These are phyloP conservation scores for Muricea muricata DNA, from an alignment of 92 coral and sea anemone species.

Conservation along the genomic window DNA sequence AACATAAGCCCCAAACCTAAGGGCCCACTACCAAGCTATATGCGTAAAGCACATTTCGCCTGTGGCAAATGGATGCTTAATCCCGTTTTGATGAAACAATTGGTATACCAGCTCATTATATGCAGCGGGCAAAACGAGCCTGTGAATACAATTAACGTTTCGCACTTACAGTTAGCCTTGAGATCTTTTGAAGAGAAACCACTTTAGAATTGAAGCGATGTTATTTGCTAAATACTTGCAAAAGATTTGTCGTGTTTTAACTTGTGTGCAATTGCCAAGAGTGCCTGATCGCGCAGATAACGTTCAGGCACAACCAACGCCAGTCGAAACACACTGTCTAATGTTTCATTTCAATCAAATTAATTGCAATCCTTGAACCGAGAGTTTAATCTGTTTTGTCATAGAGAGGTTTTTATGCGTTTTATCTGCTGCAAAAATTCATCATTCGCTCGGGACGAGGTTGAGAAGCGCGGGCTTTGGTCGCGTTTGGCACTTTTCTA, in stretches of 20 bases:
- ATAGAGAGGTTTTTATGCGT: neutral
- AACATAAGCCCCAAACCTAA: neutral
- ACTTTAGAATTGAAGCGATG: neutral
- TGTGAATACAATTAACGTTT: neutral
- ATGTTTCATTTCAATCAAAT: constrained; percentile 24
- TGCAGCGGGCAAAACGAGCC: neutral
- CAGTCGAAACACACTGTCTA: constrained; percentile 5
- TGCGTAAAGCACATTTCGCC: neutral
- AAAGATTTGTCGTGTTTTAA: neutral
- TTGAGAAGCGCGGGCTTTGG: neutral
- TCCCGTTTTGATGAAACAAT: neutral
- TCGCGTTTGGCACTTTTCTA: neutral
- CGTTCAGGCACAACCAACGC: neutral
- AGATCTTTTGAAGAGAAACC: neutral
- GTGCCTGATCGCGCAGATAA: neutral
- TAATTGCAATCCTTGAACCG: constrained; percentile 1
- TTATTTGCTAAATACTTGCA: neutral
- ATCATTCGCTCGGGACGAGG: neutral
- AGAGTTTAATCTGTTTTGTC: neutral
- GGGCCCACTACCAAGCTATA: neutral
- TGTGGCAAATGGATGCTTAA: neutral
- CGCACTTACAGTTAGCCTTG: neutral
- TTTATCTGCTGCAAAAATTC: neutral
- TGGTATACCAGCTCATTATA: neutral
- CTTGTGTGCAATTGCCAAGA: neutral